phyloP scores from a whole-genome alignment of 2,797 vertebrate genomes.

The Phrynocephalus vlangalii region DNA sequence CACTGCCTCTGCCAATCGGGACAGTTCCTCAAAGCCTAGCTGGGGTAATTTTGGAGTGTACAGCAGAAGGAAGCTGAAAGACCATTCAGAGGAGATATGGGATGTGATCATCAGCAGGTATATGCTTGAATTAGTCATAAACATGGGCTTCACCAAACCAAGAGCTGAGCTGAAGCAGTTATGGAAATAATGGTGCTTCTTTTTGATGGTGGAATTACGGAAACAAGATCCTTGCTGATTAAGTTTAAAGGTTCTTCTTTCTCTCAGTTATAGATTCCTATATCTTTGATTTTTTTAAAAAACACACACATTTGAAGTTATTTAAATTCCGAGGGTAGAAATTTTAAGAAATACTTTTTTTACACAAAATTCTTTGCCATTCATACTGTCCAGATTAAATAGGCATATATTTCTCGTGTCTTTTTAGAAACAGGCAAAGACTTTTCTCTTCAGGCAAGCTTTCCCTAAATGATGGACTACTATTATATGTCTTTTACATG shows the following conservation, averaged over 20 bases:
- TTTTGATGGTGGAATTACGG: background rate
- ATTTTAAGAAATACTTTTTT: background rate
- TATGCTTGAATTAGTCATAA: too few relatives aligned
- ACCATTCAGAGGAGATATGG: background rate
- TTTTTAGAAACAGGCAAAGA: too few relatives aligned
- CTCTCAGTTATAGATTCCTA: too few relatives aligned
- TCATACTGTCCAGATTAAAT: background rate
- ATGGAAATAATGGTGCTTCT: background rate
- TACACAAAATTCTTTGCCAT: background rate
- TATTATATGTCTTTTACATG: too few relatives aligned
- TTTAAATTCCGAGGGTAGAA: too few relatives aligned
- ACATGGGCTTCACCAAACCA: background rate
- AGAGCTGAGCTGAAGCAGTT: background rate
- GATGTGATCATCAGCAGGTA: fast-evolving
- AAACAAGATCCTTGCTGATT: background rate
- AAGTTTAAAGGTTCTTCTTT: background rate
- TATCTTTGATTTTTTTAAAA: too few relatives aligned
- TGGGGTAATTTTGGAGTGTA: constrained; percentile 71
- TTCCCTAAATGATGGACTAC: too few relatives aligned
- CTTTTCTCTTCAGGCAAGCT: too few relatives aligned
- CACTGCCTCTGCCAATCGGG: constrained; percentile 52
- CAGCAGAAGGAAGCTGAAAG: constrained; percentile 60
- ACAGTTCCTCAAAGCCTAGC: constrained; percentile 58
- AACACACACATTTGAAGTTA: too few relatives aligned
- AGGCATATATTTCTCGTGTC: too few relatives aligned